These are phyloP conservation scores for Lytechinus variegatus DNA, from an alignment of 35 echinoderm and acorn worm genomes.

Conservation along the genomic window DNA sequence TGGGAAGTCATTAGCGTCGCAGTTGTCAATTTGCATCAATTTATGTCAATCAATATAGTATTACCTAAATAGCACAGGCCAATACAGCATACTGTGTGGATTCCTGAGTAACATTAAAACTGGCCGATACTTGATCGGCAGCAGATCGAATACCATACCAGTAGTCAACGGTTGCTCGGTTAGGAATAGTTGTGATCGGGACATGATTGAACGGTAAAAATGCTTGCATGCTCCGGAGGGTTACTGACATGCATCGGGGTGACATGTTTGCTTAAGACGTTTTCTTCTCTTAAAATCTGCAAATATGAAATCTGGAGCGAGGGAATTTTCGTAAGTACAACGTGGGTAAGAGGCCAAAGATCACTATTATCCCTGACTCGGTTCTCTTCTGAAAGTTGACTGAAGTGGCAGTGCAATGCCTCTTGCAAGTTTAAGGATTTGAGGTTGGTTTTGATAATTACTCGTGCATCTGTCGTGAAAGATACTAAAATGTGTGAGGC, in stretches of 20 bases:
- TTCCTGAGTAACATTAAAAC: too few species aligned
- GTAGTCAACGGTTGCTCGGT: too few species aligned
- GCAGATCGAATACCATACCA: too few species aligned
- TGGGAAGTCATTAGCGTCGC: too few species aligned
- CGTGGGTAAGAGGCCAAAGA: neutral
- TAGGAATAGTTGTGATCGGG: too few species aligned
- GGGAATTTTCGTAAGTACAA: neutral
- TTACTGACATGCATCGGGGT: neutral
- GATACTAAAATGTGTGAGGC: neutral
- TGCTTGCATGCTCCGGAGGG: neutral
- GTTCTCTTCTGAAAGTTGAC: neutral
- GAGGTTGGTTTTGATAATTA: too few species aligned
- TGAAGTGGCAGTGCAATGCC: too few species aligned
- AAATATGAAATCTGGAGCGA: neutral
- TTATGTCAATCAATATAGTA: too few species aligned
- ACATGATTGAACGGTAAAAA: neutral
- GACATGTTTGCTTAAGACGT: slow-evolving; percentile 7
- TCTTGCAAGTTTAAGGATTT: neutral
- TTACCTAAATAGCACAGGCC: too few species aligned
- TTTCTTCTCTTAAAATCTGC: neutral
- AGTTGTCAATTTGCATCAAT: too few species aligned
- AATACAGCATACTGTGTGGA: too few species aligned
- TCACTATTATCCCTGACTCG: neutral
- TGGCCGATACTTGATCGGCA: too few species aligned
- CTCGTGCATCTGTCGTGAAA: neutral